phyloP scores from a whole-genome alignment of 1,140 invertebrate genomes.

The Charaxes varanes region DNA sequence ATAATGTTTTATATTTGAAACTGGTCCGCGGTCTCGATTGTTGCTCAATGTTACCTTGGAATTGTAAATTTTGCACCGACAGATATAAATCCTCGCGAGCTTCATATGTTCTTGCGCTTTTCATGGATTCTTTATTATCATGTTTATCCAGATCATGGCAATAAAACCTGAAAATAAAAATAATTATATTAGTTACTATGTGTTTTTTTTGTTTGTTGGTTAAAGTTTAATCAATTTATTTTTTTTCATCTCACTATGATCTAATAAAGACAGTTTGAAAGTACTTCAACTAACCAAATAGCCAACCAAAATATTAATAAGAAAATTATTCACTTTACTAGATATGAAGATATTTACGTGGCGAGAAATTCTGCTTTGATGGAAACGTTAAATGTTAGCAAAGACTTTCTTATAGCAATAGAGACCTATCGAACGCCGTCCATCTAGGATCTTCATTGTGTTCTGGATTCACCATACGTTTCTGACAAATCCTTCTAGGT shows the following conservation, averaged over 20 bases:
- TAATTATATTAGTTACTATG: constrained; percentile 1
- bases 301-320: too few species aligned
- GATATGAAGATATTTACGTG: too few species aligned
- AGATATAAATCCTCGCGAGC: constrained; percentile 37
- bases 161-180: constrained; percentile 31
- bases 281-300: too few species aligned
- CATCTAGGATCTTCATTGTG: constrained; percentile 49
- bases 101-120: constrained; percentile 17
- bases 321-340: too few species aligned
- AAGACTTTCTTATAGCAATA: too few species aligned
- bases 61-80: constrained; percentile 57
- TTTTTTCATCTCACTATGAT: too few species aligned
- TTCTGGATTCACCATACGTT: constrained; percentile 47
- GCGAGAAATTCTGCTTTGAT: too few species aligned
- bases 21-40: constrained; percentile 41
- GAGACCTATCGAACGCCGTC: constrained; percentile 40
- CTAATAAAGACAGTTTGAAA: too few species aligned
- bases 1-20: constrained; percentile 53
- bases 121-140: constrained; percentile 15
- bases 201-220: constrained; percentile 1
- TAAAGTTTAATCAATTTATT: too few species aligned
- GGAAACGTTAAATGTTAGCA: too few species aligned
- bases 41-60: constrained; percentile 42
- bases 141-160: constrained; percentile 24
- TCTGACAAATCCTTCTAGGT: constrained; percentile 51